phyloP scores from a whole-genome alignment of 1,140 invertebrate species.

The Trichomalopsis sarcophagae region DNA sequence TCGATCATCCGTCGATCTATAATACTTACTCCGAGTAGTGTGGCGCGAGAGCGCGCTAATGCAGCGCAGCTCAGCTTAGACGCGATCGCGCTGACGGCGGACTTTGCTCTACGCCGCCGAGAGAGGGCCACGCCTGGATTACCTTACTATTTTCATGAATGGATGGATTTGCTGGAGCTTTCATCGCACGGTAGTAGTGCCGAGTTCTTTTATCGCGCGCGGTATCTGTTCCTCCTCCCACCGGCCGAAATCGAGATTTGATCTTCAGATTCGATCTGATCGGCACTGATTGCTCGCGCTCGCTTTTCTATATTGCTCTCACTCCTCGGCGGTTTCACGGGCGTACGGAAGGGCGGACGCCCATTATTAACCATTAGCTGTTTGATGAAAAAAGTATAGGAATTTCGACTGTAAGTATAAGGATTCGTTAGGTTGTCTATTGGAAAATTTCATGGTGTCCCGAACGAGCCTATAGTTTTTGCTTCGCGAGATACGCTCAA shows the following conservation, averaged over 20 bases:
- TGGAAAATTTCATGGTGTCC: not conserved
- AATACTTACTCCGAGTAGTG: not conserved
- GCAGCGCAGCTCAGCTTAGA: constrained; percentile 1
- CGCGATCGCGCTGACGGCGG: not conserved
- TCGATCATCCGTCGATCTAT: constrained; percentile 49
- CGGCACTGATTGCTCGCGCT: not conserved
- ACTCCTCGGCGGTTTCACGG: not conserved
- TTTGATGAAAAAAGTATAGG: not conserved
- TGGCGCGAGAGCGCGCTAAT: not conserved
- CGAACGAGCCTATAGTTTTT: too few relatives aligned
- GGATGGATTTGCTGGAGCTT: constrained; percentile 17
- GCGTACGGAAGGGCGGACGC: not conserved
- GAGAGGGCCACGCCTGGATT: not conserved
- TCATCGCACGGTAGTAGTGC: not conserved
- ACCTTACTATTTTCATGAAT: constrained; percentile 15
- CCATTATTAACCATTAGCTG: not conserved
- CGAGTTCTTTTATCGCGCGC: not conserved
- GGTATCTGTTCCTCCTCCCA: not conserved
- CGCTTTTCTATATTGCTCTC: not conserved
- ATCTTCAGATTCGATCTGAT: not conserved
- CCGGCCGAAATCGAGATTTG: not conserved
- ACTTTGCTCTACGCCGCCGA: not conserved
- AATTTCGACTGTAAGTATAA: not conserved
- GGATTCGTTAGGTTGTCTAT: not conserved
- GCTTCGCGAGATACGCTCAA: too few relatives aligned